Conservation (phyloP, 2,888 invertebrate species). For the Aphodius granarius region DNA sequence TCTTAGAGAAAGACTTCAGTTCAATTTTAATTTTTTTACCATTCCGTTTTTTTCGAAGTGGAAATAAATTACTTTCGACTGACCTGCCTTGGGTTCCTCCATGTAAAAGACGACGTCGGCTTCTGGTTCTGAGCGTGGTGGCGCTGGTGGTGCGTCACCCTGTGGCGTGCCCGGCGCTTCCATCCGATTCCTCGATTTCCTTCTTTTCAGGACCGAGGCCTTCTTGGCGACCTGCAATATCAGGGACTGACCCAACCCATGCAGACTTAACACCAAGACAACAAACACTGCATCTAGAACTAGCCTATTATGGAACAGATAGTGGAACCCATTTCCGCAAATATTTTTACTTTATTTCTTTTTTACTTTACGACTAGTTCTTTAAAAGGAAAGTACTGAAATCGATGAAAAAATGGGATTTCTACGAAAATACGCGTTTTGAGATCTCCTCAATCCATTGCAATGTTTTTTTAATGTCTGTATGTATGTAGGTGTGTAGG, state of each 20-base stretch:
- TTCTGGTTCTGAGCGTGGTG: slow-evolving; percentile 58
- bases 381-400: too few relatives aligned
- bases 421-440: too few relatives aligned
- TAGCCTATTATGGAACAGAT: slow-evolving; percentile 37
- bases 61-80: slow-evolving; percentile 34
- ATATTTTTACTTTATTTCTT: too few relatives aligned
- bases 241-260: slow-evolving; percentile 65
- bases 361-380: too few relatives aligned
- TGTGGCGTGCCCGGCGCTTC: slow-evolving; percentile 52
- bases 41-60: not conserved
- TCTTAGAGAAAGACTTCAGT: too few relatives aligned
- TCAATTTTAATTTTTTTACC: not conserved
- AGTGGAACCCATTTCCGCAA: slow-evolving; percentile 1
- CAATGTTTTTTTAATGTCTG: too few relatives aligned
- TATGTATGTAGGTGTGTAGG: too few relatives aligned
- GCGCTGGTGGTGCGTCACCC: slow-evolving; percentile 43
- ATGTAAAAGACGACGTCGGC: slow-evolving; percentile 67
- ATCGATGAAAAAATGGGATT: too few relatives aligned
- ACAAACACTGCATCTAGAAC: slow-evolving; percentile 53
- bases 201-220: slow-evolving; percentile 70
- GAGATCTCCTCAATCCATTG: too few relatives aligned
- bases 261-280: slow-evolving; percentile 54
- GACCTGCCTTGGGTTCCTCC: slow-evolving; percentile 65
- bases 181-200: slow-evolving; percentile 70
- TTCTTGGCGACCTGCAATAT: slow-evolving; percentile 74